These are phyloP conservation scores for Leiothrix lutea DNA, from an alignment of 2,113 vertebrate species.

Conservation along the genomic window DNA sequence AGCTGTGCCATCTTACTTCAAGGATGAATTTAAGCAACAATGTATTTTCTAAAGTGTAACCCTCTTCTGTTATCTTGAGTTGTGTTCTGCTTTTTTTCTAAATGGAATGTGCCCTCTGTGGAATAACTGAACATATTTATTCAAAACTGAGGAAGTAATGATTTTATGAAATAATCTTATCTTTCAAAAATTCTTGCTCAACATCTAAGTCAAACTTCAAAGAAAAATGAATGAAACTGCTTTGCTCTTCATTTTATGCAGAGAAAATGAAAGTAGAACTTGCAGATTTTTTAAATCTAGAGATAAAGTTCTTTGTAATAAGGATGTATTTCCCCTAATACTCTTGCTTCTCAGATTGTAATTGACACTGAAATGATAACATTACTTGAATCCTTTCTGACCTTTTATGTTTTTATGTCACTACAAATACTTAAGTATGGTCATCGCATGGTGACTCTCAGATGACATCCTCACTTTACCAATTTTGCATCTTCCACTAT, in stretches of 20 bases:
- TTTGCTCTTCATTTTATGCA: neutral
- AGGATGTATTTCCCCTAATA: neutral
- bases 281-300: neutral
- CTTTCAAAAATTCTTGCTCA: conserved; percentile 8
- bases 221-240: neutral
- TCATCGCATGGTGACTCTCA: neutral
- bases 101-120: neutral
- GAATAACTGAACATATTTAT: neutral
- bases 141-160: neutral
- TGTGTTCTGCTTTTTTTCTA: neutral
- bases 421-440: neutral
- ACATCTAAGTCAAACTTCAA: neutral
- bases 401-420: neutral
- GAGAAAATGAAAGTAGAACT: neutral
- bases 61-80: neutral
- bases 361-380: neutral
- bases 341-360: neutral
- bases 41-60: neutral
- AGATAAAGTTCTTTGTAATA: neutral
- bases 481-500: neutral
- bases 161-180: conserved; percentile 11
- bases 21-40: neutral
- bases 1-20: neutral
- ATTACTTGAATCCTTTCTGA: neutral
- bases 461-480: neutral